These are phyloP conservation scores for Cuniculus paca DNA, from an alignment of 2,797 vertebrate species.

Conservation along the genomic window DNA sequence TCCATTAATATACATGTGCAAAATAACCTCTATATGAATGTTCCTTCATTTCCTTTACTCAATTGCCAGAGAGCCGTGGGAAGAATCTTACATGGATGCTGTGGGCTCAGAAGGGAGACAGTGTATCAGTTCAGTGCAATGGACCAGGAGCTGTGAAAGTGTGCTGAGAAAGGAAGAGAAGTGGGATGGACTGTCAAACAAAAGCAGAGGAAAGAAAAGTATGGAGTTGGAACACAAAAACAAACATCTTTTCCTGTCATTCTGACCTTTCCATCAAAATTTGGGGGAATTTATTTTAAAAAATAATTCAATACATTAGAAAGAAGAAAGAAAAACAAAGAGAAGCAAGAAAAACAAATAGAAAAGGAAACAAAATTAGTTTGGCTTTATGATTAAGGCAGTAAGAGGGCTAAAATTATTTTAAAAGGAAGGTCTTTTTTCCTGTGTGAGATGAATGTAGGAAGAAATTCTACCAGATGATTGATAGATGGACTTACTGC, in stretches of 20 bases:
- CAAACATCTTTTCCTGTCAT: background rate
- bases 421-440: background rate
- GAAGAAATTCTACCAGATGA: background rate
- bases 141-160: too few species aligned
- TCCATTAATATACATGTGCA: background rate
- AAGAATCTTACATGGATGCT: too few species aligned
- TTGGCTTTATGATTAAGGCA: background rate
- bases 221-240: background rate
- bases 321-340: background rate
- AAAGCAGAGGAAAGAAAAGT: background rate
- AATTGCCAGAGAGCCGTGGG: background rate
- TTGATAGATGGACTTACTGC: background rate
- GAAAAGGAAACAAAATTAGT: background rate
- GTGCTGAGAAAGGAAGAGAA: accelerated
- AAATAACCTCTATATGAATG: background rate
- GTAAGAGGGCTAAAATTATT: background rate
- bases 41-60: background rate
- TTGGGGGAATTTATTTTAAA: background rate
- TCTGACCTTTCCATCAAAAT: background rate
- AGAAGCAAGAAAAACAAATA: background rate
- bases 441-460: background rate
- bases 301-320: background rate
- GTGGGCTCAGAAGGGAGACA: background rate
- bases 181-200: background rate
- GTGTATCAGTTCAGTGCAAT: accelerated